Conservation (phyloP, 2,113 vertebrate genomes). For the Oceanodroma tethys region DNA sequence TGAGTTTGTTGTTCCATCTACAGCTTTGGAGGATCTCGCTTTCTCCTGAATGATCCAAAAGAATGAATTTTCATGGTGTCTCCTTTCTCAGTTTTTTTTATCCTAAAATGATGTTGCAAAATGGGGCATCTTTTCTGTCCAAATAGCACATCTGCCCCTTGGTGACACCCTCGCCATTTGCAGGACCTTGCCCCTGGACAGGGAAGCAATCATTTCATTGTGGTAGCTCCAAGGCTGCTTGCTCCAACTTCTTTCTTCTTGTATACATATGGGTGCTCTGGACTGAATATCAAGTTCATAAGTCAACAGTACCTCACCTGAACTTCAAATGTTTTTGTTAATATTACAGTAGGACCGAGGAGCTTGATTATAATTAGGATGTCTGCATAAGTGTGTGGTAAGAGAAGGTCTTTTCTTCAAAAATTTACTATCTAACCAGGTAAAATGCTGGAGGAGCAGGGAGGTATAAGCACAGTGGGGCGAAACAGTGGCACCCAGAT, state of each 20-base stretch:
- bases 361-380: background rate
- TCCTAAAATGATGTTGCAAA: background rate
- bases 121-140: background rate
- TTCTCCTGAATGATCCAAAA: background rate
- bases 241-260: background rate
- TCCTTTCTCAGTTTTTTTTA: background rate
- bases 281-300: background rate
- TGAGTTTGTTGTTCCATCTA: background rate
- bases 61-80: background rate
- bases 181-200: background rate
- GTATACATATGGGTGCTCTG: background rate
- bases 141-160: background rate
- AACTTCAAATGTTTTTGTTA: background rate
- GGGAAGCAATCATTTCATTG: background rate
- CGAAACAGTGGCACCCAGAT: background rate
- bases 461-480: background rate
- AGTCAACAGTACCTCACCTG: background rate
- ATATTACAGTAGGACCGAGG: background rate
- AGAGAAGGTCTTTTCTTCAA: background rate
- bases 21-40: background rate
- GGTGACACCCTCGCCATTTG: background rate
- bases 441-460: background rate
- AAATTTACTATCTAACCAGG: background rate
- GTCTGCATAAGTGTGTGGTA: background rate
- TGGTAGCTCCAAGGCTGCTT: background rate